Base-by-base conservation (phyloP, 2,797 vertebrate species). In the Pteropus rufus region DNA sequence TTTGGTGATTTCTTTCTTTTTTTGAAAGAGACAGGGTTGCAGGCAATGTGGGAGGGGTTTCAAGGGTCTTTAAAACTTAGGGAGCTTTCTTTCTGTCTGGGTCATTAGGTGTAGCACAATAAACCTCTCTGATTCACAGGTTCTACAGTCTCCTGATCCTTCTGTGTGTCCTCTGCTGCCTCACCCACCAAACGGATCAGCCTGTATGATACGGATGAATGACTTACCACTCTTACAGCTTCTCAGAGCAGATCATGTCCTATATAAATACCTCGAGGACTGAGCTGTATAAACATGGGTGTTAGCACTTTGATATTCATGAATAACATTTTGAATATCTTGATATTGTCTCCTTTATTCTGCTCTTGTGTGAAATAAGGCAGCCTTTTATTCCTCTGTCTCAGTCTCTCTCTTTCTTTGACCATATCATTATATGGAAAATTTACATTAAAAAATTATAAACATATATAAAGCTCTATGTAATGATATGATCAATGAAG, bases 131-230 rank as follows among this genome's bases (percentile, higher is more conserved):
- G 49, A 67, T 8, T n/a, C 54, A 15, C 4, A 4, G 29, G 34
- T 65, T 88, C 11, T 75, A 7, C 41, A 7, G 10, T 26, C 39
- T 60, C 16, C 46, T 14, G 12, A 49, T 49, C 46, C 46, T 49
- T 49, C 23, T 10, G 2, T 10, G 1, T 0, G 3, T 76, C 19
- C 58, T 7, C 31, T n/a, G 44, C 64, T 39, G 26, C 39, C 15
- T 7, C 58, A 46, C 10, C 26, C 26, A 46, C 34, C 14, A 62
- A 3, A 21, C 31, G 21, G 65, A 39, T 24, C 2, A 52, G 52
- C 29, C 2, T 49, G 0, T 7, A 15, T 2, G 14, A 26, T 2
- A 39, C 56, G 36, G 5, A 6, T 3, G 23, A 41, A 5, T 0
- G 6, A 16, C 24, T 39, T n/a, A 10, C 1, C 29, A 12, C 65